Conservation (phyloP, 2,888 invertebrate species). For the Stenchaetothrips biformis region DNA sequence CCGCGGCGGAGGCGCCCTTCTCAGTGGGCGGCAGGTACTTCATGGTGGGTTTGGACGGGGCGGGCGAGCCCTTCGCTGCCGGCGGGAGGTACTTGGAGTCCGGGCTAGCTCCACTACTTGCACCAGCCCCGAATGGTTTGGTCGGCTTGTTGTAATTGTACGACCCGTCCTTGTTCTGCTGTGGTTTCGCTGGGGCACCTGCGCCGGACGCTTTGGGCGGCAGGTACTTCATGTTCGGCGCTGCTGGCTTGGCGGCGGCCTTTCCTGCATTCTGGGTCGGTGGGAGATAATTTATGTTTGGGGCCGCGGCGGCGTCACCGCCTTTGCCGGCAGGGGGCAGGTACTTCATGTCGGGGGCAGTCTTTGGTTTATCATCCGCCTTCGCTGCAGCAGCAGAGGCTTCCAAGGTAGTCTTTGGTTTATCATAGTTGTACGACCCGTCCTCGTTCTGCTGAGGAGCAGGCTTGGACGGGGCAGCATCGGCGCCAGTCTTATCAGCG, state of each 20-base stretch:
- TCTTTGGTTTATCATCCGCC: not conserved
- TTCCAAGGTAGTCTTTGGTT: not conserved
- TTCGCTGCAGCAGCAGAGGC: not conserved
- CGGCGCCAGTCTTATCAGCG: not conserved
- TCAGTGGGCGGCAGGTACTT: not conserved
- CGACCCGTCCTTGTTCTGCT: constrained; percentile 2
- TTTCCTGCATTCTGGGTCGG: not conserved
- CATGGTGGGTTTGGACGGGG: not conserved
- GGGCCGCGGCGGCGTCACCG: not conserved
- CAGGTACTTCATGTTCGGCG: constrained; percentile 11
- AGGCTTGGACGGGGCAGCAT: not conserved
- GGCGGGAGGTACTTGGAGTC: not conserved
- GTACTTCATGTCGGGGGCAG: not conserved
- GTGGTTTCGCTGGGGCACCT: not conserved
- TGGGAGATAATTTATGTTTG: not conserved
- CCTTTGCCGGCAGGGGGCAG: not conserved
- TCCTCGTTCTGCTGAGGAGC: not conserved
- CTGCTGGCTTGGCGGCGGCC: not conserved
- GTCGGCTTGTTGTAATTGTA: constrained; percentile 5
- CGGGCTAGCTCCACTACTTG: not conserved
- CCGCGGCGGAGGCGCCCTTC: not conserved
- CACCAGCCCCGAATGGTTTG: not conserved
- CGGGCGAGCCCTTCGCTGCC: not conserved
- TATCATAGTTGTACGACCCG: constrained; percentile 6
- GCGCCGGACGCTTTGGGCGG: not conserved